Evolutionary conservation across 2,113 vertebrate species (phyloP), one percentile per base, ranked within the genome.

Genomic region (Chaenocephalus aceratus): DNA sequence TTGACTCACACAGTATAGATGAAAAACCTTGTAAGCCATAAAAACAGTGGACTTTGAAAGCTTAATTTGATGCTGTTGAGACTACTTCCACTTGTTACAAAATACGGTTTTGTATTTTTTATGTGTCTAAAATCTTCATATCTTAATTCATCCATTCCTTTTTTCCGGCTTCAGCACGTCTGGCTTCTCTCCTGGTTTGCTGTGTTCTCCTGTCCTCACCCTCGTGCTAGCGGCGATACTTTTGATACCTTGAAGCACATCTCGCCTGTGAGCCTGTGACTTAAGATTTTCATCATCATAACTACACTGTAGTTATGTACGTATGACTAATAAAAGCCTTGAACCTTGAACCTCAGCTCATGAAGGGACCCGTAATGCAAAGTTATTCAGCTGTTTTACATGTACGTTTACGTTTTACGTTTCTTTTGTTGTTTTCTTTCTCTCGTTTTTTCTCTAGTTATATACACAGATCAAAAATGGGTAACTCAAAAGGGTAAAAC

Each of bases 161-260:
- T 76, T 36, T 52, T 75, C 57, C 21, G 48, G 34, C 46, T 79
- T 16, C 45, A 90, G 88, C 10, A 41, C 80, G 71, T 84, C 80
- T 60, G 51, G 72, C 41, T 54, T 77, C n/a, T 80, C 69, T 79
- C 74, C 80, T 52, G 59, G 5, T 6, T n/a, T 77, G 72, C n/a
- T 57, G 53, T 67, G 81, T 4, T 88, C 82, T 15, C 72, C 72
- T 13, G 9, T 85, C 68, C 64, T 88, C 49, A 59, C 21, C 65
- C 0, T 90, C 49, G 72, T 85, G 77, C 48, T 84, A 0, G 52
- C 61, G 41, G 10, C 86, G 72, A 73, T 86, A 10, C 57, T 61
- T 18, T 2, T 88, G 48, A 14, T 68, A 1, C 71, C 3, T 12
- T 91, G 86, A 84, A 56, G 16, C 34, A 45, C 30, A 59, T 63